Conservation (phyloP, 2,888 invertebrate genomes). For the Drosophila fulvimacula region DNA sequence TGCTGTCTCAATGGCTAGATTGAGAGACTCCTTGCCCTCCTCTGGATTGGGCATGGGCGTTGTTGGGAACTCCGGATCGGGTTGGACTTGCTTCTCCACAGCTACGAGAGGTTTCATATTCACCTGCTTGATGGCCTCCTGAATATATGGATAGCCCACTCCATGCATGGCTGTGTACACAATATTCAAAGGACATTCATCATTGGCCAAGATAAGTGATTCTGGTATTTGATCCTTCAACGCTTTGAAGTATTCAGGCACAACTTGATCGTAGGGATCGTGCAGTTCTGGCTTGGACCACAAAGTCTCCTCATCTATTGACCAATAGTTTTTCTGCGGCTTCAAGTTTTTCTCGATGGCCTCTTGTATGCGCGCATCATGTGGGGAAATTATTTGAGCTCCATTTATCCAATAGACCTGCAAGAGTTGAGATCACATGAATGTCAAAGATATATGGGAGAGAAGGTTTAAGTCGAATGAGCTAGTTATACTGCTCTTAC, state of each 20-base stretch:
- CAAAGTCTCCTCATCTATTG: constrained; percentile 86
- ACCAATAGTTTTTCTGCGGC: constrained; percentile 92
- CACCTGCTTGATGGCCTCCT: constrained; percentile 90
- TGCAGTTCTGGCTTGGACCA: constrained; percentile 85
- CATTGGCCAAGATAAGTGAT: constrained; percentile 86
- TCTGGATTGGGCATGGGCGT: constrained; percentile 99
- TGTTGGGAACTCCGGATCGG: constrained; percentile 98
- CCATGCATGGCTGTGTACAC: constrained; percentile 99
- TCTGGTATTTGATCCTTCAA: constrained; percentile 86
- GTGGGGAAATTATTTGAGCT: constrained; percentile 96
- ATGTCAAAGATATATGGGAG: background rate
- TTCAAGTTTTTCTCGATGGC: constrained; percentile 91
- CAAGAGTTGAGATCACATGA: background rate
- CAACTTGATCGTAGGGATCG: constrained; percentile 90
- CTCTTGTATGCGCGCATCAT: constrained; percentile 93
- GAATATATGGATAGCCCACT: constrained; percentile 93
- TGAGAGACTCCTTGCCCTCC: constrained; percentile 93
- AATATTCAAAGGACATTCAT: constrained; percentile 87
- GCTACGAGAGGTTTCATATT: constrained; percentile 87
- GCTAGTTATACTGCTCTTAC: background rate
- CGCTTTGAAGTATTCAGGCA: constrained; percentile 88
- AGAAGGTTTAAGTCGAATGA: background rate
- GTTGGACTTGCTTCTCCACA: constrained; percentile 90
- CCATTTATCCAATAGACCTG: constrained; percentile 96
- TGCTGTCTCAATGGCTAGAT: constrained; percentile 92